Conservation (phyloP, 2,113 vertebrate genomes). For the Burhinus oedicnemus region DNA sequence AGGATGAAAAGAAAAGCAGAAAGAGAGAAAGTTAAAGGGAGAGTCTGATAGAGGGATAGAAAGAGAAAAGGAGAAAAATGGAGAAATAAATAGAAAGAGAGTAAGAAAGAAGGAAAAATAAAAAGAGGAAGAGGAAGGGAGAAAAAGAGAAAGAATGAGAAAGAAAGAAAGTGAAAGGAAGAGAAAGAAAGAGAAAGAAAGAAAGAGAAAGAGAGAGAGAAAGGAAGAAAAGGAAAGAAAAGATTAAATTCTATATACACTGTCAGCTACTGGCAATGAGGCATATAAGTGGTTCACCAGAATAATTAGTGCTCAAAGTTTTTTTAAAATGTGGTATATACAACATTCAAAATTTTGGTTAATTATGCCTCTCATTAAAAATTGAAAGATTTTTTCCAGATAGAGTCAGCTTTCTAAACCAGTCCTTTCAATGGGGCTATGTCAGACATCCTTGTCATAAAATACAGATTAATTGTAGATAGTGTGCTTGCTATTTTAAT, state of each 20-base stretch:
- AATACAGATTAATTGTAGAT: slow-evolving; percentile 64
- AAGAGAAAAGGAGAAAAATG: no score
- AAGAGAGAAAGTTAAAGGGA: neutral
- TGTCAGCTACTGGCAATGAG: slow-evolving; percentile 20
- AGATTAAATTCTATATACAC: neutral
- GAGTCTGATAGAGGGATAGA: neutral
- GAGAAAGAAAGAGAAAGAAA: accelerated
- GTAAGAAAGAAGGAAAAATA: no score
- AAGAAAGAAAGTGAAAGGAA: neutral
- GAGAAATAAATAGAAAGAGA: neutral
- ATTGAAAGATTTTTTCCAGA: slow-evolving; percentile 67
- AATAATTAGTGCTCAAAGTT: slow-evolving; percentile 50
- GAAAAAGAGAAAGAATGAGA: no score
- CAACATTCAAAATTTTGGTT: slow-evolving; percentile 48
- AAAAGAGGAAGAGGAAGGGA: neutral
- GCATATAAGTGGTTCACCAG: slow-evolving; percentile 54
- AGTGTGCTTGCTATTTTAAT: slow-evolving; percentile 60
- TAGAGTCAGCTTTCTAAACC: slow-evolving; percentile 48
- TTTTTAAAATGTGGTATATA: slow-evolving; percentile 13
- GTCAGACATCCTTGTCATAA: slow-evolving; percentile 57
- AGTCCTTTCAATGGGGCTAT: slow-evolving; percentile 55
- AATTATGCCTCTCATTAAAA: slow-evolving; percentile 56
- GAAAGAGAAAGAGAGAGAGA: accelerated
- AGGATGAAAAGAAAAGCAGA: neutral
- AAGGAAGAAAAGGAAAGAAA: neutral